Base-by-base conservation (phyloP, 2,888 invertebrate species). In the Automeris io region DNA sequence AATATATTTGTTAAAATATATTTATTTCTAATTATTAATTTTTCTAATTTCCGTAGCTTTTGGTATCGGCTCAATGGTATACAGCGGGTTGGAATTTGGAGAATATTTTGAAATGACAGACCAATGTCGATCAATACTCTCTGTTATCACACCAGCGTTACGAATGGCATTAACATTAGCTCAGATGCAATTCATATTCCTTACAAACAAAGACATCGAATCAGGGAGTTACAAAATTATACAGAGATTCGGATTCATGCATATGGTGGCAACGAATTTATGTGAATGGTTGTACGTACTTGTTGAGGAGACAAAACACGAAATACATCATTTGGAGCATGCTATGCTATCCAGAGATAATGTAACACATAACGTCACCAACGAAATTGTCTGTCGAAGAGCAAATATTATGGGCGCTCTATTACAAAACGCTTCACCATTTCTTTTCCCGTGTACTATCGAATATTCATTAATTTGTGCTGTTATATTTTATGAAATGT, bases 161-260 rank as follows among this genome's bases (percentile, higher is more conserved):
- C 90, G 95, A 37, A 93, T 96, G 89, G 77, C 93, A 9, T 90
- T 97, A 56, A 95, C 95, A 40, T 91, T 97, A 44, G 90, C 93
- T 31, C 97, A 97, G 81, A 94, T 97, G 86, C 96, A 97, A 73
- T 97, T 97, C 73, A 95, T 97, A 56, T 97, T 97, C 70, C 89
- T 97, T 25, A 96, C 96, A 61, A 94, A 95, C 50, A 95, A 95
- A 74, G 86, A 86, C 47, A 85, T 86, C 39, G 82, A 81, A 58
- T 88, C 92, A 54, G 90, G 91, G 12, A 83, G 87, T 32, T 90
- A 91, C 61, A 91, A 91, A 61, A 88, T 91, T 32, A 88, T 95
- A 35, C 93, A 95, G 12, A 89, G 95, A 51, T 95, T 97, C 54
- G 97, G 97, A 5, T 89, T 97, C 26, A 97, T 97, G 96, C 97